Conservation (phyloP, 2,888 invertebrate genomes). For the Trichopoda pennipes region DNA sequence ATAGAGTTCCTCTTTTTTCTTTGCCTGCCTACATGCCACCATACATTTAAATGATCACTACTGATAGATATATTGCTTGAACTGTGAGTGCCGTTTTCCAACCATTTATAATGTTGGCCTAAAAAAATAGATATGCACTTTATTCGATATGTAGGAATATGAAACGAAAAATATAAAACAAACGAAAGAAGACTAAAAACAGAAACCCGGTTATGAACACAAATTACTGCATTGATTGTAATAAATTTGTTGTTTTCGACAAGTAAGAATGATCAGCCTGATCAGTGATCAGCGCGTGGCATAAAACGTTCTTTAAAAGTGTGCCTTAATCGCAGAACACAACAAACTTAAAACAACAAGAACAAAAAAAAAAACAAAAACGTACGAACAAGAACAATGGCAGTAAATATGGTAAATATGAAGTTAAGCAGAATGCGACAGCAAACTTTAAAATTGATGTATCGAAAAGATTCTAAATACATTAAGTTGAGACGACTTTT, state of each 20-base stretch:
- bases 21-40: constrained; percentile 51
- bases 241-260: constrained; percentile 67
- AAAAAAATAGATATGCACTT: constrained; percentile 34
- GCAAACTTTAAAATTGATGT: background rate
- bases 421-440: background rate
- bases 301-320: constrained; percentile 51
- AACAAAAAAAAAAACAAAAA: background rate
- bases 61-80: constrained; percentile 43
- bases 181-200: constrained; percentile 20
- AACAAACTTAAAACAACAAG: constrained; percentile 8
- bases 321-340: constrained; percentile 27
- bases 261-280: constrained; percentile 47
- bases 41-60: constrained; percentile 55
- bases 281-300: constrained; percentile 65
- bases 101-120: constrained; percentile 45
- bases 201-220: constrained; percentile 58
- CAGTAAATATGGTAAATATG: constrained; percentile 32
- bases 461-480: background rate
- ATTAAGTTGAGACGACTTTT: too few species aligned
- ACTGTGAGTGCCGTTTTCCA: constrained; percentile 35
- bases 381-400: background rate
- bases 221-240: constrained; percentile 63
- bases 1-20: background rate
- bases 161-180: constrained; percentile 2
- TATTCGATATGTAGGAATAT: background rate